Conservation (phyloP, 2,797 vertebrate species). For the Rhadinocentrus ornatus region DNA sequence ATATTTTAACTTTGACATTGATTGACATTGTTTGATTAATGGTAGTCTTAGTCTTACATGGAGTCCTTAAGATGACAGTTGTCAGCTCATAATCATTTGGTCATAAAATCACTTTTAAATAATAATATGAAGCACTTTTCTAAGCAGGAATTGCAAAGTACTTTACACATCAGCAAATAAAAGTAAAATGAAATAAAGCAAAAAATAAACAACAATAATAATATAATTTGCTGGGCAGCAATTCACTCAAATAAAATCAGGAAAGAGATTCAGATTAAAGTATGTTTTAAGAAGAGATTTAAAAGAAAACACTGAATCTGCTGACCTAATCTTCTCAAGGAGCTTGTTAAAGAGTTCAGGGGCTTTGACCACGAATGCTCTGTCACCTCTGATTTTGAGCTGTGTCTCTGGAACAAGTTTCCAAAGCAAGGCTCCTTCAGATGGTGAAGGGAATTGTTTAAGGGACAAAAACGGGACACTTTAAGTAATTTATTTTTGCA, state of each 20-base stretch:
- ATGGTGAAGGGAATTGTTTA: too few species aligned
- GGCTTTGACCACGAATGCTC: neutral
- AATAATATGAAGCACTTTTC: neutral
- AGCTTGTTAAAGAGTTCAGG: neutral
- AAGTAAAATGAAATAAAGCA: neutral
- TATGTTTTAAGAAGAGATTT: neutral
- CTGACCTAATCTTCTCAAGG: neutral
- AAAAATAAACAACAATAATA: neutral
- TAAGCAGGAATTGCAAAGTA: neutral
- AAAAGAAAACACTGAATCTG: neutral
- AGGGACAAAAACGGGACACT: too few species aligned
- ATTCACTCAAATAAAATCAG: neutral
- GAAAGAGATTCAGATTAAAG: neutral
- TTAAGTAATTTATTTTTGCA: too few species aligned
- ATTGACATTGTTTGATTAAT: neutral
- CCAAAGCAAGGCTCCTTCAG: too few species aligned
- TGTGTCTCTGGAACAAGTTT: neutral
- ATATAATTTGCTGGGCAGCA: neutral
- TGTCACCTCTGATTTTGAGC: neutral
- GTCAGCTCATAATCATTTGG: neutral
- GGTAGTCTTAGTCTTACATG: neutral
- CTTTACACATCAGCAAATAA: neutral
- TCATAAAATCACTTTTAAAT: neutral
- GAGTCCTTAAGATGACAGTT: neutral
- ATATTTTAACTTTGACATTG: too few species aligned